Base-by-base conservation (phyloP, 2,113 vertebrate species). In the Pavo muticus region DNA sequence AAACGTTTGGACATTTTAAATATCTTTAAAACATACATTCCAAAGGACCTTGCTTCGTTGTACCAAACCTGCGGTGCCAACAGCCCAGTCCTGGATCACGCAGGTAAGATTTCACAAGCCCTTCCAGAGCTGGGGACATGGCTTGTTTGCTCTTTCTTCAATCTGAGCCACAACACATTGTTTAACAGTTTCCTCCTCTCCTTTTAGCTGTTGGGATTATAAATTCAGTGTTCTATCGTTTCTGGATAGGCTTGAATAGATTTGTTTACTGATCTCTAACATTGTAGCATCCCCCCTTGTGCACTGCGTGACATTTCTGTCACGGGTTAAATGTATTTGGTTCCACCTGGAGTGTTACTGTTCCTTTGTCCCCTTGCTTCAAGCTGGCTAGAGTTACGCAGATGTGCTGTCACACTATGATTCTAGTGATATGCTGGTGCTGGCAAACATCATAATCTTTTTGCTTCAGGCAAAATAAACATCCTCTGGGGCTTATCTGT, bases 1-100 rank as follows among this genome's bases (percentile, higher is more conserved):
- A 98, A 98, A 88, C 97, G 94, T 71, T 78, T 98, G 84, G 98
- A 99, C 84, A 92, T 99, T 96, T 98, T 99, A 81, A 97, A 96
- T 96, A 98, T 99, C 94, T 98, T 99, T 60, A 99, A 99, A 97
- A 98, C 98, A 24, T 99, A 98, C 98, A 99, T 98, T 98, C 98
- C 99, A 94, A 98, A 99, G 94, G 99, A 99, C 92, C 97, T 99
- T 48, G 98, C 98, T 54, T 96, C 98, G 0, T 97, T 99, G 57
- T 99, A 98, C 97, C 99, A 99, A 93, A 98, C 98, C 97, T 99
- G 99, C 97, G 98, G 98, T 42, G 97, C 98, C 56, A 96, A 98
- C 93, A 98, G 97, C 65, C 97, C 98, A 10, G 95, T 98, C 74
- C 60, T 98, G 84, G 98, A 99, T 95, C 98, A 98, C 29, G 92